Conservation (phyloP, 2,888 invertebrate genomes). For the Flexamia atlantica region DNA sequence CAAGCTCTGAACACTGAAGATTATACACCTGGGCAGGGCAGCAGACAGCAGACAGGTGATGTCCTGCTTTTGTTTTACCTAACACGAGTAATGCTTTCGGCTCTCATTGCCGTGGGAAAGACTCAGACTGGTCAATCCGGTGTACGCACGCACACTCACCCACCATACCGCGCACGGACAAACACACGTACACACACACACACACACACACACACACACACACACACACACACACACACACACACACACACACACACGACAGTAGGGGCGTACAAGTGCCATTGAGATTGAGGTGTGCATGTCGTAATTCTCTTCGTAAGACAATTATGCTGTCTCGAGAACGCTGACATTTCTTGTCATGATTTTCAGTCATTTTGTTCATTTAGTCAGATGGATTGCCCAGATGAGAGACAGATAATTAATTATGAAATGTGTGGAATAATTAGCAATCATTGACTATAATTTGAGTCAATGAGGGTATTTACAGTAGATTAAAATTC, state of each 20-base stretch:
- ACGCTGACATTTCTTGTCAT: not conserved
- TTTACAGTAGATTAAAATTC: no score
- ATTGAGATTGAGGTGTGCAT: not conserved
- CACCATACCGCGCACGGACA: not conserved
- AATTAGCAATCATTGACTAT: no score
- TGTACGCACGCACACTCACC: not conserved
- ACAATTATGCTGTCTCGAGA: not conserved
- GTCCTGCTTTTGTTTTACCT: constrained; percentile 14
- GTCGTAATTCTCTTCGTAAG: not conserved
- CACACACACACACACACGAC: not conserved
- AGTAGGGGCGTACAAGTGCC: not conserved
- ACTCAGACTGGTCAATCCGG: constrained; percentile 35
- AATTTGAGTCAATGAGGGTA: no score
- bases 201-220: not conserved
- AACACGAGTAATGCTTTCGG: constrained; percentile 12
- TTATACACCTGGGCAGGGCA: not conserved
- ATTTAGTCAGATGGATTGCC: not conserved
- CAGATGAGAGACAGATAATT: not conserved
- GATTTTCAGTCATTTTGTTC: not conserved
- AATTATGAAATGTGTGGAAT: no score
- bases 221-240: not conserved
- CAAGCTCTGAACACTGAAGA: not conserved
- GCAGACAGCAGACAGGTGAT: constrained; percentile 4
- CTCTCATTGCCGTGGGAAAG: constrained; percentile 18
- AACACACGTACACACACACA: not conserved